phyloP scores from a whole-genome alignment of 2,113 vertebrate genomes.

The Eclectus roratus region DNA sequence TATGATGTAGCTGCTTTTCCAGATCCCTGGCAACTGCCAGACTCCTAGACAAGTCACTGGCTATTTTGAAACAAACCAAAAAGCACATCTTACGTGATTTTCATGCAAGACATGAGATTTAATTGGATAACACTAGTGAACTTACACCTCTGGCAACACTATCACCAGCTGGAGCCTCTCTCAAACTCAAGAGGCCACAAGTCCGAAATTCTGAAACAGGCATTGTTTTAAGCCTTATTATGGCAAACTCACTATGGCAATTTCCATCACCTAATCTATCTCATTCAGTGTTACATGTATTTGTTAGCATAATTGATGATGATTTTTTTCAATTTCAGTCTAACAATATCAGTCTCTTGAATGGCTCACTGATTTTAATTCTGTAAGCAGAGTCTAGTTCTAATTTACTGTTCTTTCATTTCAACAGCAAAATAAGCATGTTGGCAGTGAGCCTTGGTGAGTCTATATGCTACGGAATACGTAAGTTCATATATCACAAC shows the following conservation, averaged over 20 bases:
- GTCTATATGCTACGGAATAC: background rate
- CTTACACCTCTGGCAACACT: background rate
- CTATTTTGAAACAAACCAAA: background rate
- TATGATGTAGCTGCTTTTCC: background rate
- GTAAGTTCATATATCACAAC: background rate
- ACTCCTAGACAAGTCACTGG: background rate
- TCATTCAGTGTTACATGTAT: background rate
- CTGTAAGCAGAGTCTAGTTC: background rate
- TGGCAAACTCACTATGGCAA: background rate
- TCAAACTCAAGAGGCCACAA: background rate
- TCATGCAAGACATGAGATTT: background rate
- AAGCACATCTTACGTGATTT: background rate
- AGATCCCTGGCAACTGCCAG: background rate
- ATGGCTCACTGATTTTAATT: background rate
- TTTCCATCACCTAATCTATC: background rate
- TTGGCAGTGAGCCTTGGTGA: background rate
- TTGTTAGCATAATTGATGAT: background rate
- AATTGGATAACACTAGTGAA: accelerated
- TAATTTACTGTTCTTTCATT: background rate
- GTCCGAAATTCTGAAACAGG: background rate
- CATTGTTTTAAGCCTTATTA: background rate
- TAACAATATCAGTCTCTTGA: background rate
- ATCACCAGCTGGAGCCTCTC: background rate
- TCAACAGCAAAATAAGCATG: background rate
- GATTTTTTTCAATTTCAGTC: background rate